phyloP scores from a whole-genome alignment of 1,140 invertebrate species.

The Latrodectus geometricus region DNA sequence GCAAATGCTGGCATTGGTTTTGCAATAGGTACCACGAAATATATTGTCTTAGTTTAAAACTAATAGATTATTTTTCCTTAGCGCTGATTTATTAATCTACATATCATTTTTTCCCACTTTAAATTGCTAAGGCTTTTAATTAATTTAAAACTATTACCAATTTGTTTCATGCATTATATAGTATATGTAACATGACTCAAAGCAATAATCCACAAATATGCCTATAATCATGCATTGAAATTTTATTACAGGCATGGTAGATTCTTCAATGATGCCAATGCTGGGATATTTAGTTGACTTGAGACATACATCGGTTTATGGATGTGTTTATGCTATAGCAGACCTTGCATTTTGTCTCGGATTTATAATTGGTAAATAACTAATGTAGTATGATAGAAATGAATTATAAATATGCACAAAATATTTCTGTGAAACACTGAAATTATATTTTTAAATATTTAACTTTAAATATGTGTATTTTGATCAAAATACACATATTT shows the following conservation, averaged over 20 bases:
- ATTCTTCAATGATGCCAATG: conserved; percentile 99
- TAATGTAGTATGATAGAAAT: background rate
- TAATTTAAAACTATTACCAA: too few relatives aligned
- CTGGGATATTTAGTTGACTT: conserved; percentile 96
- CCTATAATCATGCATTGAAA: background rate
- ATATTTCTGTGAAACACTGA: background rate
- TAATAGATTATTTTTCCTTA: background rate
- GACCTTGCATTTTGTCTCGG: conserved; percentile 99
- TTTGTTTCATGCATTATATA: too few relatives aligned
- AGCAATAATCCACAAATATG: too few relatives aligned
- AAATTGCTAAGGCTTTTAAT: too few relatives aligned
- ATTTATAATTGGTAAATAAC: conserved; percentile 86
- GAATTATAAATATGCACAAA: background rate
- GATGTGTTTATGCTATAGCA: conserved; percentile 98
- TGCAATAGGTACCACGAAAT: conserved; percentile 81
- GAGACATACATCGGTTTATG: conserved; percentile 93
- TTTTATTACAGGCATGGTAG: conserved; percentile 82
- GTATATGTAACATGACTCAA: too few relatives aligned
- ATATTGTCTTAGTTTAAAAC: background rate
- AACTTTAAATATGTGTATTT: background rate
- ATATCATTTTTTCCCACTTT: too few relatives aligned
- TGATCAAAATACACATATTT: too few relatives aligned
- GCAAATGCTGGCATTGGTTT: conserved; percentile 97
- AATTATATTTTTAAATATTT: background rate
- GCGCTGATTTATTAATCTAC: too few relatives aligned